Base-by-base conservation (phyloP, 2,888 invertebrate species). In the Dascillus cervinus region DNA sequence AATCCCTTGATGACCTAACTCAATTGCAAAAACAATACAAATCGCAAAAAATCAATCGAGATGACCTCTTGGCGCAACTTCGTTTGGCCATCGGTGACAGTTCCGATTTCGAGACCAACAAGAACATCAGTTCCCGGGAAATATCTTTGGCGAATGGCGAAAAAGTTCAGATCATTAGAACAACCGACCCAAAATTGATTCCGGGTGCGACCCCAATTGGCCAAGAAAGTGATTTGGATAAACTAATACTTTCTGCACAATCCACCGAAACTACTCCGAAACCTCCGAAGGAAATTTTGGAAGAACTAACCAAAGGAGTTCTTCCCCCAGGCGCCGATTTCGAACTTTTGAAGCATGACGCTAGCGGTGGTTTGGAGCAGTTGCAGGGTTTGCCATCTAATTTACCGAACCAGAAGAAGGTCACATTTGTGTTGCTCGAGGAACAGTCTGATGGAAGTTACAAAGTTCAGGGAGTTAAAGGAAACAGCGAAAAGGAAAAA, bases 361-460 rank as follows among this genome's bases (percentile, higher is more conserved):
- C 76, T 23, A 77, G 78, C 39, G 86, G 85, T 2, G 77, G 77
- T 47, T 63, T 84, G 0, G 83, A 86, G 50, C 77, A 80, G 52
- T 71, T 82, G 1, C 69, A 71, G 0, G 77, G 77, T 32, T 59
- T 75, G 21, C 72, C 72, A 13, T 69, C 72, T 25, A 73, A 64
- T 44, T 55, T 80, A 13, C 75, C 79, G 1, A 70, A 72, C 46
- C 75, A 79, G 43, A 87, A 87, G 62, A 86, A 87, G 56, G 86
- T 88, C 0, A 88, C 88, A 0, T 88, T 88, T 50, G 88, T 89
- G 1, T 80, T 88, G 23, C 65, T 89, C 6, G 88, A 88, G 60
- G 88, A 89, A 56, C 88, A 88, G 56, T 75, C 82, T 3, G 88
- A 88, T 50, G 88, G 88, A 3, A 82, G 82, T 12, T 83, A 83